Percentiles rank a stretch among this genome's conserved stretches.
Evolutionary conservation across 2,888 invertebrate genomes (phyloP).

Genomic region (Bellardia pandia): DNA sequence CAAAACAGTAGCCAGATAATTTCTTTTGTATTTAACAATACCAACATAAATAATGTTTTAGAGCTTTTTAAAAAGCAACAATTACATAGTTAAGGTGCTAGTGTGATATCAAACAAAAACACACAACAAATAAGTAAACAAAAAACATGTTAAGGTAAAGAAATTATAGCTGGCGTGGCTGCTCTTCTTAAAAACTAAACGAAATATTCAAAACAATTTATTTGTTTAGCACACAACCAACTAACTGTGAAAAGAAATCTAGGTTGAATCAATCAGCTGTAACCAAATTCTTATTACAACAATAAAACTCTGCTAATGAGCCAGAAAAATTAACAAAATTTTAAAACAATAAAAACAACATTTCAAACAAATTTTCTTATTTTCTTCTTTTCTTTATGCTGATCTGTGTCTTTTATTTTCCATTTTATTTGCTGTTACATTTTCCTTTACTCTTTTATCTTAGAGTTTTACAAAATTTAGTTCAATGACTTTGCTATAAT

Average conservation of each 20-base stretch:
- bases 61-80: background rate
- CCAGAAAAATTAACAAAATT: no score
- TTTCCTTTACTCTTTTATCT: background rate
- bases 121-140: no score
- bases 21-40: slow-evolving; percentile 53
- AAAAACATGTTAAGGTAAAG: no score
- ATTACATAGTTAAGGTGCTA: no score
- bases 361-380: no score
- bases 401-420: no score
- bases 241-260: slow-evolving; percentile 49
- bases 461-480: slow-evolving; percentile 37
- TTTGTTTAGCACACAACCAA: slow-evolving; percentile 15
- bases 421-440: background rate
- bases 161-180: no score
- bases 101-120: no score
- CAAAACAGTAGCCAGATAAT: slow-evolving; percentile 40
- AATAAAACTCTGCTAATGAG: background rate
- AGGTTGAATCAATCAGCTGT: slow-evolving; percentile 14
- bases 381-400: no score
- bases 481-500: slow-evolving; percentile 58
- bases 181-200: no score
- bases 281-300: background rate
- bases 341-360: no score
- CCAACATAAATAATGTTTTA: slow-evolving; percentile 47
- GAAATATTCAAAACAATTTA: no score